Conservation (phyloP, 2,888 invertebrate species). For the Noctua janthina region DNA sequence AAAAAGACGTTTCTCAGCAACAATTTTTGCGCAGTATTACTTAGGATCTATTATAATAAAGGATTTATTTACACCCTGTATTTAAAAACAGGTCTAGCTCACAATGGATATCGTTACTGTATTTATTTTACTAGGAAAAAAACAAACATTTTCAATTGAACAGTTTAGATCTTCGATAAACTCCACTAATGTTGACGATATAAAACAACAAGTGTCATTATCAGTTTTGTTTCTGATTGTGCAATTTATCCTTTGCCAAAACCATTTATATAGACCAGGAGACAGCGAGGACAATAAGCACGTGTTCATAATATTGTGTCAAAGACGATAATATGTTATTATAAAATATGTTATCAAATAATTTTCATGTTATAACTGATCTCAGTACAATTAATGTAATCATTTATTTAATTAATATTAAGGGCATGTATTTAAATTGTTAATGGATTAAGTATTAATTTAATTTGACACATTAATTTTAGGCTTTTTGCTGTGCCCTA, state of each 20-base stretch:
- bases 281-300: background rate
- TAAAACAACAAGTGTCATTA: slow-evolving; percentile 54
- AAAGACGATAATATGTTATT: too few species aligned
- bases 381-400: too few species aligned
- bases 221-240: slow-evolving; percentile 15
- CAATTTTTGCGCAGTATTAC: background rate
- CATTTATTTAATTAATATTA: too few species aligned
- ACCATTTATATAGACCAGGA: slow-evolving; percentile 36
- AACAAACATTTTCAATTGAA: background rate
- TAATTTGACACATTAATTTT: too few species aligned
- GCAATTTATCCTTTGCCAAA: slow-evolving; percentile 24
- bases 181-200: slow-evolving; percentile 14
- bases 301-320: too few species aligned
- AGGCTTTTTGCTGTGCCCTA: too few species aligned
- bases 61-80: too few species aligned
- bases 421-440: too few species aligned
- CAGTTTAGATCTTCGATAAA: slow-evolving; percentile 2
- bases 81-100: background rate
- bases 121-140: background rate
- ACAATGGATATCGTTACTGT: background rate
- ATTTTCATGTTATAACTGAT: too few species aligned
- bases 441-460: too few species aligned
- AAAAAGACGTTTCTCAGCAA: background rate
- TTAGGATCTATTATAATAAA: background rate
- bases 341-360: too few species aligned